Conservation (phyloP, 2,797 vertebrate species). For the Acrossocheilus fasciatus region DNA sequence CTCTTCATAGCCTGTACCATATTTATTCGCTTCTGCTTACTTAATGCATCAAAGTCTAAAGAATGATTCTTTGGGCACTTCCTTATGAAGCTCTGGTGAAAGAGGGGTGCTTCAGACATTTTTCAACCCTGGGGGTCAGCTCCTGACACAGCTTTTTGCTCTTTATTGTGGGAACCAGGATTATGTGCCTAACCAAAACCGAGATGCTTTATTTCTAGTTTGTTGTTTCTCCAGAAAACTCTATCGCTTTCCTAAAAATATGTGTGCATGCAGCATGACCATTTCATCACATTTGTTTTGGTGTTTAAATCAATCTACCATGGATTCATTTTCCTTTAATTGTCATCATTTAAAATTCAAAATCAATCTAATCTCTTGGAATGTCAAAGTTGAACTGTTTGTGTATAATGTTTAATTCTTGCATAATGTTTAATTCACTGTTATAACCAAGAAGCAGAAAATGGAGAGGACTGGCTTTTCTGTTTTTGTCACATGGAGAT, state of each 20-base stretch:
- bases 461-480: background rate
- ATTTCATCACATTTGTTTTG: background rate
- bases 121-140: background rate
- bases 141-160: background rate
- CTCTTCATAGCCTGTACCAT: background rate
- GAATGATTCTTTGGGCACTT: background rate
- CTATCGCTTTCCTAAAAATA: conserved; percentile 52
- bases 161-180: background rate
- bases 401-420: background rate
- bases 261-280: background rate
- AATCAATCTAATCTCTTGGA: background rate
- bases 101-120: background rate
- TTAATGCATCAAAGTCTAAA: background rate
- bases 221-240: conserved; percentile 51
- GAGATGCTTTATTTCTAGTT: conserved; percentile 21
- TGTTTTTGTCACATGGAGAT: conserved; percentile 55
- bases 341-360: conserved; percentile 20
- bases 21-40: background rate
- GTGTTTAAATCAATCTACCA: conserved; percentile 11
- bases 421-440: conserved; percentile 2
- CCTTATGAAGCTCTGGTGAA: background rate
- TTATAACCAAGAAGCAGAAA: background rate
- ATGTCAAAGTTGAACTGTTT: conserved; percentile 23
- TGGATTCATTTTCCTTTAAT: conserved; percentile 5
- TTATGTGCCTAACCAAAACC: background rate